A percentile compares a stretch with the other conserved stretches of the same genome.
phyloP scores from a whole-genome alignment of 2,797 vertebrate genomes.

The Lates japonicus region DNA sequence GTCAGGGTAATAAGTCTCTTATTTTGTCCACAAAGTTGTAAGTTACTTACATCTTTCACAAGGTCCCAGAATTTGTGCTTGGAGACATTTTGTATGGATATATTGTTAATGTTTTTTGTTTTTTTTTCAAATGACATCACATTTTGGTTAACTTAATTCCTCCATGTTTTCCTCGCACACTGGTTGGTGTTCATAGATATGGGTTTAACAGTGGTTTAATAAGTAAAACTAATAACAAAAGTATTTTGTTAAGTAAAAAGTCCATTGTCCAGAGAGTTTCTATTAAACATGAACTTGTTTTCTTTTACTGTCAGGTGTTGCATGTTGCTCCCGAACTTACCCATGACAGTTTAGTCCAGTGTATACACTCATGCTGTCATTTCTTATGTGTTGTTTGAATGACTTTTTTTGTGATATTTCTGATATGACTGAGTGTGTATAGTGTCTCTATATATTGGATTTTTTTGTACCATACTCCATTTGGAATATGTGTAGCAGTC shows the following conservation, averaged over 20 bases:
- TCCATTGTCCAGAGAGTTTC: slow-evolving; percentile 19
- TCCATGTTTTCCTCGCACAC: neutral
- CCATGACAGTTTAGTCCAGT: slow-evolving; percentile 39
- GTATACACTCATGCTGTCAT: slow-evolving; percentile 38
- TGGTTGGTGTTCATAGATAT: slow-evolving; percentile 7
- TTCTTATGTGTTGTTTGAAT: slow-evolving; percentile 44
- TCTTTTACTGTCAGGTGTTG: slow-evolving; percentile 53
- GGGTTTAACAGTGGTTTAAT: slow-evolving; percentile 21
- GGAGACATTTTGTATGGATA: neutral
- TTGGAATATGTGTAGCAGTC: slow-evolving; percentile 20
- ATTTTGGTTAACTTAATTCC: neutral
- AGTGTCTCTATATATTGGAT: slow-evolving; percentile 62
- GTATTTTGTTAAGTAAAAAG: neutral
- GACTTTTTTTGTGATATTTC: slow-evolving; percentile 49
- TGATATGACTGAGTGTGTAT: slow-evolving; percentile 50
- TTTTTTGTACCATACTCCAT: slow-evolving; percentile 60
- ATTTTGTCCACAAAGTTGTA: neutral
- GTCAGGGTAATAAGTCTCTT: neutral
- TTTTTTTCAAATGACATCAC: neutral
- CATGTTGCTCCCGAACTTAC: slow-evolving; percentile 57
- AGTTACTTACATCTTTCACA: neutral
- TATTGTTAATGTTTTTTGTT: neutral
- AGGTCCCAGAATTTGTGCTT: neutral
- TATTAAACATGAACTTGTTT: slow-evolving; percentile 33
- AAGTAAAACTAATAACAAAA: slow-evolving; percentile 15